Conservation (phyloP, 1,140 invertebrate genomes). For the Spodoptera frugiperda region DNA sequence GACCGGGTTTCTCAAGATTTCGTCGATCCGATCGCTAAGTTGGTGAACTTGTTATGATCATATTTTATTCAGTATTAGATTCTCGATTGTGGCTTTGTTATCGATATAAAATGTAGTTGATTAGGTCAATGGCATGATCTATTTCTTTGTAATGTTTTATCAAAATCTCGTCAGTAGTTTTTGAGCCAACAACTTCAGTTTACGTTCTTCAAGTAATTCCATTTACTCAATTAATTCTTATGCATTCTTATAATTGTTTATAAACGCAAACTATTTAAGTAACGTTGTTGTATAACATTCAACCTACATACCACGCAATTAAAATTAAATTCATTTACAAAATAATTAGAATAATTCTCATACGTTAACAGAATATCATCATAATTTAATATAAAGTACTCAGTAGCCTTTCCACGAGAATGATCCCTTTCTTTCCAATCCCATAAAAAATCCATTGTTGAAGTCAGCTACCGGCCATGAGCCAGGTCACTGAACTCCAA, state of each 20-base stretch:
- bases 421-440: conserved; percentile 2
- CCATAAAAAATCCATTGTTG: conserved; percentile 44
- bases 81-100: neutral
- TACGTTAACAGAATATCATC: neutral
- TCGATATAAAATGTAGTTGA: neutral
- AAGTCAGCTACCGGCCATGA: conserved; percentile 31
- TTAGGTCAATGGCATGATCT: neutral
- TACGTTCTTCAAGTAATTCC: no score
- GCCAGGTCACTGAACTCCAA: conserved; percentile 43
- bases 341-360: no score
- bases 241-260: no score
- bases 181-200: no score
- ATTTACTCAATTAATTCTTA: no score
- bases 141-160: no score
- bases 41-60: conserved; percentile 4
- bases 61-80: neutral
- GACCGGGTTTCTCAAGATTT: conserved; percentile 38
- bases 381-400: neutral
- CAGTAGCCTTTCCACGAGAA: neutral
- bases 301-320: no score
- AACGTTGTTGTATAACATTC: no score
- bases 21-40: conserved; percentile 17
- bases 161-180: no score
- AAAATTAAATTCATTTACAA: no score
- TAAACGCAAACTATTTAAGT: no score